Conservation (phyloP, 1,140 invertebrate species). For the Drosophila ficusphila region DNA sequence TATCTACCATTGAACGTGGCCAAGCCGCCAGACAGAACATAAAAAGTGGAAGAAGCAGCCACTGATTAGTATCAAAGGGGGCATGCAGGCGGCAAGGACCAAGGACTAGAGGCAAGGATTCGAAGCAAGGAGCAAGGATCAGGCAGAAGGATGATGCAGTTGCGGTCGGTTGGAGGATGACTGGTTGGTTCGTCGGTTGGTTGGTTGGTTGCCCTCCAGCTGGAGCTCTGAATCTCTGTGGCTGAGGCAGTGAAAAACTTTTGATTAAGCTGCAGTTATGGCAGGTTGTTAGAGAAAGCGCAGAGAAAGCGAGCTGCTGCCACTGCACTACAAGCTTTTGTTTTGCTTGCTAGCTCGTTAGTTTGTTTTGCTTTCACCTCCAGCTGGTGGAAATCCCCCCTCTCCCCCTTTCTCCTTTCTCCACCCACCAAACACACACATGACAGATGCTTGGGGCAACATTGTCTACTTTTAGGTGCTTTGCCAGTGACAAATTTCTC, state of each 20-base stretch:
- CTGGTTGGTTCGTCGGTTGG: conserved; percentile 35
- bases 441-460: conserved; percentile 52
- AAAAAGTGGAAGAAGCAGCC: conserved; percentile 61
- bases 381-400: conserved; percentile 5
- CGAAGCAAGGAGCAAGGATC: conserved; percentile 7
- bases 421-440: conserved; percentile 7
- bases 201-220: conserved; percentile 54
- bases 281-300: conserved; percentile 64
- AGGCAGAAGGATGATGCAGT: conserved; percentile 26
- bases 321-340: conserved; percentile 74
- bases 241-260: conserved; percentile 71
- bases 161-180: conserved; percentile 40
- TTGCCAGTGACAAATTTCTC: conserved; percentile 73
- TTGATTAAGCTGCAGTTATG: conserved; percentile 83
- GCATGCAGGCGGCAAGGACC: conserved; percentile 15
- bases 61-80: conserved; percentile 77
- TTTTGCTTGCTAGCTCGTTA: conserved; percentile 79
- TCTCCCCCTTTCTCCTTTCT: background rate
- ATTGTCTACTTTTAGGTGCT: conserved; percentile 59
- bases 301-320: conserved; percentile 28
- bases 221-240: conserved; percentile 12
- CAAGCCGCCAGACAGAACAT: conserved; percentile 44
- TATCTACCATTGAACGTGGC: conserved; percentile 49
- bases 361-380: conserved; percentile 73
- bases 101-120: too few relatives aligned